These are phyloP conservation scores for Xiphophorus maculatus DNA, from an alignment of 2,113 vertebrate species.

Conservation along the genomic window DNA sequence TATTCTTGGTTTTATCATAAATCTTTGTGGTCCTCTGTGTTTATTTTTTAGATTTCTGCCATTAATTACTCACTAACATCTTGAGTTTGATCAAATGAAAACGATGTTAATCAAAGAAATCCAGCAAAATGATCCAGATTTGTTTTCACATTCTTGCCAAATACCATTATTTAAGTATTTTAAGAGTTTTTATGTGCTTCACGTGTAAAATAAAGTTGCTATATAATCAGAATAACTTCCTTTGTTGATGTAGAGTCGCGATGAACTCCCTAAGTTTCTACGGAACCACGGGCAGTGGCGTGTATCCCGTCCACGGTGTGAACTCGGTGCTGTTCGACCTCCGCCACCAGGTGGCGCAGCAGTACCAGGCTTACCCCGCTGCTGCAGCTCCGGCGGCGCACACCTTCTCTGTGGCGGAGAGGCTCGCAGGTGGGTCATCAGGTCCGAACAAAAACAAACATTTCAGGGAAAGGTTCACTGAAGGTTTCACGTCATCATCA, in stretches of 20 bases:
- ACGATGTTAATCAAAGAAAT: too few species aligned
- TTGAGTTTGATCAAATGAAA: not conserved
- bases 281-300: slow-evolving; percentile 38
- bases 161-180: not conserved
- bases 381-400: slow-evolving; percentile 56
- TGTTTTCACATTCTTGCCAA: too few species aligned
- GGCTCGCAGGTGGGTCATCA: slow-evolving; percentile 76
- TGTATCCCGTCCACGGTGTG: slow-evolving; percentile 56
- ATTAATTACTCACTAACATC: not conserved
- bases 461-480: too few species aligned
- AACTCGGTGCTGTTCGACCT: slow-evolving; percentile 72
- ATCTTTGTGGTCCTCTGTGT: too few species aligned
- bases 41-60: not conserved
- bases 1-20: too few species aligned
- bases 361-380: slow-evolving; percentile 60
- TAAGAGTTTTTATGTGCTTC: not conserved
- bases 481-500: not conserved
- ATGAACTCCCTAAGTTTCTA: slow-evolving; percentile 79
- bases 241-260: not conserved
- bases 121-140: too few species aligned
- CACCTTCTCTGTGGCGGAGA: slow-evolving; percentile 78
- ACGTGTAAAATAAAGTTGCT: not conserved
- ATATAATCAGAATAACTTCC: not conserved
- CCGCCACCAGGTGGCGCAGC: slow-evolving; percentile 79
- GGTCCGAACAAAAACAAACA: not conserved